Evolutionary conservation across 2,113 vertebrate genomes (phyloP), one percentile per base, ranked within the genome.

Genomic region (Dolichotis patagonum): DNA sequence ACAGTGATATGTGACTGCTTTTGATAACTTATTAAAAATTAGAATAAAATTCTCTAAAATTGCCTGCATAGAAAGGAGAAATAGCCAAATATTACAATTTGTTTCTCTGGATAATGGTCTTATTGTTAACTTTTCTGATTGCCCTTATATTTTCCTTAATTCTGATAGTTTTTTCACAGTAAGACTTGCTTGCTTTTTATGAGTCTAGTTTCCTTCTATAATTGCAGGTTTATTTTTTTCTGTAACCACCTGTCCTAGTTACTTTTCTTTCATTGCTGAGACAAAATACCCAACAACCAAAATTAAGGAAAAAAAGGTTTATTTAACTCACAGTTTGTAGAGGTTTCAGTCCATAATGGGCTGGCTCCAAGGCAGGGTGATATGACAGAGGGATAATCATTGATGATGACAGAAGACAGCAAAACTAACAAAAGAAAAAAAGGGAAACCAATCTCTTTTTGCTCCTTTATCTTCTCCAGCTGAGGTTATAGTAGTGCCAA

Each of bases 51-150:
- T 56, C 24, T 69, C 32, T 77, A 30, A 60, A 87, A 19, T 4
- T 4, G 8, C 30, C 1, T 3, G 0, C 41, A 7, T 2, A 30
- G 52, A 80, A 60, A 49, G 35, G 35, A 69, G n/a, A 43, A 30
- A 46, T 43, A 11, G 0, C 60, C 35, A 62, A 35, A 20, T 1
- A 4, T 19, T 5, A 5, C 20, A 22, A 4, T 6, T 75, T 41
- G 26, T 24, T 26, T 43, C 5, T 26, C 69, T 41, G 20, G 26
- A 43, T 43, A 24, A 12, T 4, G 14, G 38, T 9, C 13, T 38
- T 14, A 30, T 2, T 41, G 16, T 8, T 30, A 43, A 20, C 77
- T 38, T 58, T 52, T 43, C 63, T 10, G 5, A 69, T 0, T n/a
- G 56, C n/a, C 54, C 52, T 91, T 65, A 3, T 38, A 63, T 9